Evolutionary conservation across 2,888 invertebrate species (phyloP).

Genomic region (Drosophila gaucha): DNA sequence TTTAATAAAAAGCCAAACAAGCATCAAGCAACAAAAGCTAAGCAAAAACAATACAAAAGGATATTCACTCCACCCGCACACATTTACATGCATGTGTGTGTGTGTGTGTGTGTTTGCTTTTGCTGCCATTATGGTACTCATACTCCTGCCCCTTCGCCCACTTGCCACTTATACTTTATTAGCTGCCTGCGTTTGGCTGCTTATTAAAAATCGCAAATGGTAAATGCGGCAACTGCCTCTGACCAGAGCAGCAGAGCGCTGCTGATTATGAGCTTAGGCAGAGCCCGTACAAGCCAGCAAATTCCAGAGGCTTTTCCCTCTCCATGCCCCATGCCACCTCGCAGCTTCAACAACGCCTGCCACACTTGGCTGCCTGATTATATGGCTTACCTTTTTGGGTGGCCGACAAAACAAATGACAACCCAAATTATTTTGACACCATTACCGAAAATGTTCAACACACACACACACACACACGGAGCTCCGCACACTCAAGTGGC

Average conservation of each 20-base stretch:
- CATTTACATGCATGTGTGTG: background rate
- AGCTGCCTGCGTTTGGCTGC: slow-evolving; percentile 51
- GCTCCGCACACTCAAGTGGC: slow-evolving; percentile 47
- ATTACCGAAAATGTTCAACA: slow-evolving; percentile 65
- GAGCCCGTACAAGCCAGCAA: slow-evolving; percentile 1
- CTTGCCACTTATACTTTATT: slow-evolving; percentile 47
- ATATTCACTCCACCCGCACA: background rate
- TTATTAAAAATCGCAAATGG: slow-evolving; percentile 60
- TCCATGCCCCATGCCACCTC: background rate
- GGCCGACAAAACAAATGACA: slow-evolving; percentile 69
- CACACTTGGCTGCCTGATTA: slow-evolving; percentile 16
- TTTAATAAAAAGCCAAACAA: slow-evolving; percentile 48
- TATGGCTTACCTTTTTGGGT: slow-evolving; percentile 56
- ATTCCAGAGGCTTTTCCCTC: slow-evolving; percentile 6
- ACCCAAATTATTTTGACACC: slow-evolving; percentile 78
- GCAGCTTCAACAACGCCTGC: background rate
- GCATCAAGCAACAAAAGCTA: slow-evolving; percentile 39
- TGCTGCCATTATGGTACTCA: background rate
- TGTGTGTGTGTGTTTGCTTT: slow-evolving; percentile 1
- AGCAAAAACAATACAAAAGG: slow-evolving; percentile 45
- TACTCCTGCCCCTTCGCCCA: background rate
- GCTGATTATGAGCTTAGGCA: slow-evolving; percentile 54
- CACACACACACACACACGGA: slow-evolving; percentile 27
- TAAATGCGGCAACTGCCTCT: slow-evolving; percentile 30
- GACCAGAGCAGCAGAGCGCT: slow-evolving; percentile 16